Conservation (phyloP, 2,888 invertebrate genomes). For the Cordilura impudica region DNA sequence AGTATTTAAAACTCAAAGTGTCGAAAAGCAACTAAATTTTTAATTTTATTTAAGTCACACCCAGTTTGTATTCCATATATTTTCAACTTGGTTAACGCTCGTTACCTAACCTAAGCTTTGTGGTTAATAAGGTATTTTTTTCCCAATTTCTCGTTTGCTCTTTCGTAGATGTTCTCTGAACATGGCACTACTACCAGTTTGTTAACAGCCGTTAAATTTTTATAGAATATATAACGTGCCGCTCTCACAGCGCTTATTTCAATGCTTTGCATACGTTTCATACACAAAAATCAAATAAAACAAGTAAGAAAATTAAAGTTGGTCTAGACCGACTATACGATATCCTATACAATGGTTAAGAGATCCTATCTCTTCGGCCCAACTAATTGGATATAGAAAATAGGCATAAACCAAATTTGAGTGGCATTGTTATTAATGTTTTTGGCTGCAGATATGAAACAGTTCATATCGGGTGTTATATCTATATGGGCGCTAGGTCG, state of each 20-base stretch:
- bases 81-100: conserved; percentile 31
- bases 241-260: conserved; percentile 55
- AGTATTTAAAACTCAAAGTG: conserved; percentile 51
- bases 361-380: no score
- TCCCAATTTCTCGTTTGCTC: conserved; percentile 35
- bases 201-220: conserved; percentile 48
- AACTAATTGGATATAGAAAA: no score
- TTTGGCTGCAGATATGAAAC: no score
- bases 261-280: conserved; percentile 57
- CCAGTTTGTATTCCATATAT: conserved; percentile 49
- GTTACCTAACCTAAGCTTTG: conserved; percentile 62
- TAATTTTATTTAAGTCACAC: conserved; percentile 59
- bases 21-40: conserved; percentile 58
- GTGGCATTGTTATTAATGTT: no score
- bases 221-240: neutral
- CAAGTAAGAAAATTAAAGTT: no score
- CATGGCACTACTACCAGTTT: conserved; percentile 35
- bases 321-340: no score
- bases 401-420: no score
- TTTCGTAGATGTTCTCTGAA: conserved; percentile 39
- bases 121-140: conserved; percentile 49
- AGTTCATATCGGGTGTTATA: no score
- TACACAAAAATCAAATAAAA: conserved; percentile 23
- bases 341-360: no score
- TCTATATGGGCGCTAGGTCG: no score